Evolutionary conservation across 2,797 vertebrate genomes (phyloP).

Genomic region (Clamator glandarius): DNA sequence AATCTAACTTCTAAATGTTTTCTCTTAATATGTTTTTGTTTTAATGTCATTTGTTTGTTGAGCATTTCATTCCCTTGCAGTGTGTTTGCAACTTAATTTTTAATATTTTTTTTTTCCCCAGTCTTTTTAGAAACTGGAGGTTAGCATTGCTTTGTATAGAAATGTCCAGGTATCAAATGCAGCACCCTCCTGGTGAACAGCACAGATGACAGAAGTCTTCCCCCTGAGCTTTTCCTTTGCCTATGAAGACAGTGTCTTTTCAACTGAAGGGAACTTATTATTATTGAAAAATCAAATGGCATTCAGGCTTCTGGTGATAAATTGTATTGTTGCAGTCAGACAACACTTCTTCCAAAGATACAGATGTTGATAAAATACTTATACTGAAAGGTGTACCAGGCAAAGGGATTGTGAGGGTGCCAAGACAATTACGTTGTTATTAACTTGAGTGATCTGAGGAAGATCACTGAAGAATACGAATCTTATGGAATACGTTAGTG

Average conservation of each 20-base stretch:
- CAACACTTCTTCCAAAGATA: neutral
- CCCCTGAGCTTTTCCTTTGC: neutral
- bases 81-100: neutral
- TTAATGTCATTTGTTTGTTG: neutral
- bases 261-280: neutral
- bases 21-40: neutral
- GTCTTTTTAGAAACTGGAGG: neutral
- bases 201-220: neutral
- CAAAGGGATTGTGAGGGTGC: neutral
- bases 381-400: neutral
- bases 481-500: neutral
- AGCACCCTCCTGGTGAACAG: neutral
- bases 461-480: neutral
- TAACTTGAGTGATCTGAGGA: neutral
- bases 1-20: neutral
- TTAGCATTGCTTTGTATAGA: neutral
- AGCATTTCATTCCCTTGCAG: neutral
- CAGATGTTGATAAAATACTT: neutral
- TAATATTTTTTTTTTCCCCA: neutral
- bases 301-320: neutral
- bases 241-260: neutral
- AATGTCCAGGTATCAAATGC: neutral
- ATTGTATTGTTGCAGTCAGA: neutral
- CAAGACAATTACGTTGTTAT: neutral
- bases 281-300: neutral